phyloP scores from a whole-genome alignment of 2,113 vertebrate genomes.

The human region GRCh38 chr16:80259001-80259500 shows the following conservation, averaged over 20 bases:
- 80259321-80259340: conserved; percentile 63
- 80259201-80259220: rapidly evolving
- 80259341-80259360: conserved; percentile 51
- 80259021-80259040: neutral
- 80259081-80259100: rapidly evolving
- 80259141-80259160: neutral
- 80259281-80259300: conserved; percentile 57
- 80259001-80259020: neutral
- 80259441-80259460: conserved; percentile 46
- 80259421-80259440: conserved; percentile 68
- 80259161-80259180: neutral
- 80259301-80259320: conserved; percentile 67
- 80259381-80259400: conserved; percentile 62
- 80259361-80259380: conserved; percentile 49
- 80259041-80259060: neutral
- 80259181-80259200: too few relatives aligned
- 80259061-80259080: neutral
- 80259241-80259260: rapidly evolving
- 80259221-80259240: neutral
- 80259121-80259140: neutral
- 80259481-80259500: conserved; percentile 63
- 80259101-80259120: neutral
- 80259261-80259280: neutral
- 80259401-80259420: conserved; percentile 43
- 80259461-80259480: conserved; percentile 58